Evolutionary conservation across 2,888 invertebrate genomes (phyloP), one percentile per base, ranked within the genome.

Genomic region (Pseudeuparius sepicola): DNA sequence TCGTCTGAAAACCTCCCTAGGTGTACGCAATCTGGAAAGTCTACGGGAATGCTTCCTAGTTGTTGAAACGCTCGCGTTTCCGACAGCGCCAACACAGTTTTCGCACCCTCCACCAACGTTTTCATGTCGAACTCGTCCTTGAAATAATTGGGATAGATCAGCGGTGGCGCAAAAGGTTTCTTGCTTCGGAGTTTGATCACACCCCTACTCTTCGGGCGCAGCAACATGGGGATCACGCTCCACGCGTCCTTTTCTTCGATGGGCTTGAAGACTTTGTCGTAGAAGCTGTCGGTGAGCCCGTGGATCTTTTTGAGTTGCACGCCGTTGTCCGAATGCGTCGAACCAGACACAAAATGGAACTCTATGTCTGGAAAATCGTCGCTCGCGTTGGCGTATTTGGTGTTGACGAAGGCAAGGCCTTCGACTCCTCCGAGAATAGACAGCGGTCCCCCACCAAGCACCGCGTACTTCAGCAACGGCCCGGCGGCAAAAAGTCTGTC

Each of bases 71-170:
- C 75, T 28, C 74, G 68, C 0, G 89, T 89, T 47, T 75, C 70
- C 4, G 86, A 84, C n/a, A 89, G 58, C 0, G 83, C 80, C 0
- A 89, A 69, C 0, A 74, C 83, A 12, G 89, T 80, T 61, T 89
- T 90, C 0, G 82, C 85, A 0, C 89, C 89, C 62, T 89, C 89
- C 0, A 89, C 67, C 24, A 90, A 60, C 0, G 79, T 80, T 41
- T 79, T 79, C 42, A 85, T 67, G 49, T 96, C 96, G 41, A 74
- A 66, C 12, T 83, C 75, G 35, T 88, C 83, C 11, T 74, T 61
- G 51, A 96, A 75, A 56, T 96, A 96, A 56, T 94, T 94, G 0
- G 94, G 89, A 50, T 89, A 82, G 35, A 96, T 89, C 39, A 83
- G 69, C 0, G 96, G 96, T 50, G 86, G 83, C 37, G 88, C 84